Conservation (phyloP, 2,113 vertebrate species). For the Phaetusa simplex region DNA sequence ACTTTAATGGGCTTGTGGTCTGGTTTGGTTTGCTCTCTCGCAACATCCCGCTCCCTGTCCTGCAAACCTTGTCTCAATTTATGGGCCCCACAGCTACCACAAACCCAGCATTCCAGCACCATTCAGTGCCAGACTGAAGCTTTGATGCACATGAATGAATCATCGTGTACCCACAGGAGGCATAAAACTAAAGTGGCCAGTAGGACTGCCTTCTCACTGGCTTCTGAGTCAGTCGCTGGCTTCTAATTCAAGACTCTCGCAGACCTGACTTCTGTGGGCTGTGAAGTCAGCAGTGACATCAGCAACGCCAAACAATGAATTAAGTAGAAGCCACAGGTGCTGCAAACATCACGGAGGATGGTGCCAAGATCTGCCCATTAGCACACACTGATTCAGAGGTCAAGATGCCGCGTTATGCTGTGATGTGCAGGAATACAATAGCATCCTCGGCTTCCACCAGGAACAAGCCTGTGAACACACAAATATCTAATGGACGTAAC, state of each 20-base stretch:
- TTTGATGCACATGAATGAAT: background rate
- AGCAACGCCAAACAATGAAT: background rate
- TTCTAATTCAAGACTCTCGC: background rate
- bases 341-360: background rate
- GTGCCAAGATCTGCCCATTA: background rate
- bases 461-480: background rate
- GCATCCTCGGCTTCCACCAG: fast-evolving
- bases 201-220: background rate
- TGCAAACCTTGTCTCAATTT: background rate
- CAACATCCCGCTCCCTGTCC: background rate
- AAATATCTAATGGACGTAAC: background rate
- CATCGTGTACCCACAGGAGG: background rate
- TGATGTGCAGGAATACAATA: background rate
- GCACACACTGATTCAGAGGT: background rate
- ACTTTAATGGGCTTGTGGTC: background rate
- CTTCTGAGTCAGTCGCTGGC: background rate
- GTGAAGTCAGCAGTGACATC: background rate
- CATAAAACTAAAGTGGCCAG: background rate
- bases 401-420: fast-evolving
- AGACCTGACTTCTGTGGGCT: background rate
- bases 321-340: background rate
- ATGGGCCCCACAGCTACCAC: background rate
- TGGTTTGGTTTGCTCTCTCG: background rate
- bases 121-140: background rate
- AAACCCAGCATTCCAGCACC: background rate